phyloP scores from a whole-genome alignment of 1,140 invertebrate genomes.

The Drosophila subobscura region DNA sequence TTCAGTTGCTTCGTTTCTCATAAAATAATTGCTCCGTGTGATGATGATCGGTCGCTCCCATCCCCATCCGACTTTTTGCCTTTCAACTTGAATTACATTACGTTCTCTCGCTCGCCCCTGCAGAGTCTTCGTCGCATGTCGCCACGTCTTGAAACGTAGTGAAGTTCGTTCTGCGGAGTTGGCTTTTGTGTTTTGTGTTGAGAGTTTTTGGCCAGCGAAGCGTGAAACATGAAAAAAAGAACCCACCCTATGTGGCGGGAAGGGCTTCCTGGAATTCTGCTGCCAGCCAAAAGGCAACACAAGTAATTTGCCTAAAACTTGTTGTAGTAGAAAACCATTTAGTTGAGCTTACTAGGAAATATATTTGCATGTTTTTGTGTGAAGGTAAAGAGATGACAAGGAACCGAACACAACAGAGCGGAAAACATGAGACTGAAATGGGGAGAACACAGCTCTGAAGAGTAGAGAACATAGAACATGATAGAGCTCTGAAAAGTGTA shows the following conservation, averaged over 20 bases:
- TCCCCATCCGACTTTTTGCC: constrained; percentile 54
- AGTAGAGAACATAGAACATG: background rate
- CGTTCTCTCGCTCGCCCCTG: constrained; percentile 21
- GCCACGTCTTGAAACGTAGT: background rate
- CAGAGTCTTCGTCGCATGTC: constrained; percentile 1
- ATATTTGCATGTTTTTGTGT: constrained; percentile 16
- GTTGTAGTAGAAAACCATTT: constrained; percentile 7
- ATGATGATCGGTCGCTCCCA: constrained; percentile 53
- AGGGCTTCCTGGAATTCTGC: constrained; percentile 48
- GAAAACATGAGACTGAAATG: constrained; percentile 5
- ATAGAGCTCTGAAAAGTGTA: background rate
- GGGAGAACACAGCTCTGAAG: too few relatives aligned
- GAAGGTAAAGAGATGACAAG: constrained; percentile 7
- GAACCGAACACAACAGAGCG: background rate
- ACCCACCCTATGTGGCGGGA: constrained; percentile 29
- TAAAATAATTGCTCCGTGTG: constrained; percentile 80
- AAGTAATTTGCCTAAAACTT: constrained; percentile 28
- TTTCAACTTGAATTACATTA: constrained; percentile 61
- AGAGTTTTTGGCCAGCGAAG: constrained; percentile 73
- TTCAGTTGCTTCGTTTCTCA: constrained; percentile 69
- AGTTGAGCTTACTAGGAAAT: constrained; percentile 22
- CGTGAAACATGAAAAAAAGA: constrained; percentile 69
- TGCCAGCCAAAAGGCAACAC: background rate
- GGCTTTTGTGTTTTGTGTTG: constrained; percentile 50
- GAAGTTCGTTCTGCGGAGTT: constrained; percentile 17